Conservation (phyloP, 2,113 vertebrate genomes). For the Hylia prasina region DNA sequence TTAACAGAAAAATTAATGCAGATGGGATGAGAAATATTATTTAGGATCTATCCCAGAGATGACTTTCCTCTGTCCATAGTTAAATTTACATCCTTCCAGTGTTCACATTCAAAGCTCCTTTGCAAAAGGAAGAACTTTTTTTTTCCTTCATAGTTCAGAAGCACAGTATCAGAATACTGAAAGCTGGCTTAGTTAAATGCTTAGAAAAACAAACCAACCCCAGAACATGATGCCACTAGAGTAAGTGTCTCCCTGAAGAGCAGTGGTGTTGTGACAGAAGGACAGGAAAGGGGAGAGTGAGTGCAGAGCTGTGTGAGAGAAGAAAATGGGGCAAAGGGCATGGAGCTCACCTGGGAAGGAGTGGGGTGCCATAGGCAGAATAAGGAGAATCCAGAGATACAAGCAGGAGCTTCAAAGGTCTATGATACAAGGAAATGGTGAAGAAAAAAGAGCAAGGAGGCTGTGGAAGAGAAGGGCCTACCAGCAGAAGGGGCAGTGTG, state of each 20-base stretch:
- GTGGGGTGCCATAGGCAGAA: neutral
- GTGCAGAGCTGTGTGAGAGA: neutral
- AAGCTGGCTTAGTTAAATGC: neutral
- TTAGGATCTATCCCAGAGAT: neutral
- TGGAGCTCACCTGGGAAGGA: neutral
- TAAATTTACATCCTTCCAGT: neutral
- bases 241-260: neutral
- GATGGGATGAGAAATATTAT: neutral
- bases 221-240: neutral
- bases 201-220: neutral
- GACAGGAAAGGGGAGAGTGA: neutral
- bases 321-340: neutral
- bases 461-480: neutral
- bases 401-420: neutral
- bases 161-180: neutral
- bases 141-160: neutral
- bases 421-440: neutral
- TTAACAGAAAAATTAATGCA: neutral
- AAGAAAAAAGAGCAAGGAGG: neutral
- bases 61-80: neutral
- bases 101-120: neutral
- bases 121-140: neutral
- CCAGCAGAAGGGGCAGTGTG: neutral
- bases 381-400: neutral
- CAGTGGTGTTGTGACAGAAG: neutral